Conservation (phyloP, 2,113 vertebrate genomes). For the Urocolius indicus region DNA sequence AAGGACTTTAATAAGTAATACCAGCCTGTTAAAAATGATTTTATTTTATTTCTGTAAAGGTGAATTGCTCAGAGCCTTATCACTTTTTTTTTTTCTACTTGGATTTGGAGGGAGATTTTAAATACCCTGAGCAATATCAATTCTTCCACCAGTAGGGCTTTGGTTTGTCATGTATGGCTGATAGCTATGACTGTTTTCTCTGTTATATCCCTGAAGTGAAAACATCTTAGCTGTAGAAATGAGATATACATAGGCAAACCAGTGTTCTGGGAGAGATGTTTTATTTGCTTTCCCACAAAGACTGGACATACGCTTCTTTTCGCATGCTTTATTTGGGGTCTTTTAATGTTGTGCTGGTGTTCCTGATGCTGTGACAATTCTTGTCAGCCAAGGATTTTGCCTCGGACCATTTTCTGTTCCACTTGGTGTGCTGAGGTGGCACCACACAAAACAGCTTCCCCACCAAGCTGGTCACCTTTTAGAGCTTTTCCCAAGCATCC, state of each 20-base stretch:
- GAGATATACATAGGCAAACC: neutral
- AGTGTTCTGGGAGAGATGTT: neutral
- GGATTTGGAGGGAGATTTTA: neutral
- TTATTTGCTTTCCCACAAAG: neutral
- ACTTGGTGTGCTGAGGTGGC: neutral
- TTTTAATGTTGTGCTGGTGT: neutral
- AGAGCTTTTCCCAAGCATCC: neutral
- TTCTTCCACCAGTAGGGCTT: neutral
- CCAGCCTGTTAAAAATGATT: neutral
- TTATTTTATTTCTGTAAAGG: neutral
- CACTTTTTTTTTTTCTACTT: neutral
- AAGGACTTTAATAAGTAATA: neutral
- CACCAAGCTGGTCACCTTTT: neutral
- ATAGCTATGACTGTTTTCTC: neutral
- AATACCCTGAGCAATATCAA: neutral
- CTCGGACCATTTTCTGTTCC: neutral
- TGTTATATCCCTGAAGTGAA: neutral
- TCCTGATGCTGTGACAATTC: neutral
- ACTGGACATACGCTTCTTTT: neutral
- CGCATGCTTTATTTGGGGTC: rapidly evolving
- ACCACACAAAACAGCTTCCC: rapidly evolving
- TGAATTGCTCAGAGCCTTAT: neutral
- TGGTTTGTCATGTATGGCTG: neutral
- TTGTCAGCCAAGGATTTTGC: neutral
- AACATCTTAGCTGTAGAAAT: neutral